A percentile compares a stretch with the other conserved stretches of the same genome.
Evolutionary conservation across 2,888 invertebrate species (phyloP).

Genomic region (Synergus japonicus): DNA sequence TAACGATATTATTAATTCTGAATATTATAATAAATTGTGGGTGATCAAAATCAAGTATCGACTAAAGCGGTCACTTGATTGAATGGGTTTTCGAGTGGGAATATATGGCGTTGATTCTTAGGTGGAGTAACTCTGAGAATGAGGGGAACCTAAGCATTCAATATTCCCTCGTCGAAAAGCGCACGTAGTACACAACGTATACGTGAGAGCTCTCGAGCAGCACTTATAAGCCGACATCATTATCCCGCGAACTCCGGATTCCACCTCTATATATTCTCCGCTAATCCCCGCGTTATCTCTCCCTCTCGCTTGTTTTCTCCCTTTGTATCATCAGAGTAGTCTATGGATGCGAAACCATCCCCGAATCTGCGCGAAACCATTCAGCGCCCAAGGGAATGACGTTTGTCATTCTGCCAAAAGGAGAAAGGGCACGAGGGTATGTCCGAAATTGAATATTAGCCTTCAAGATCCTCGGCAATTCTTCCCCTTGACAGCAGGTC

Average conservation of each 20-base stretch:
- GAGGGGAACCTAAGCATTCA: conserved; percentile 27
- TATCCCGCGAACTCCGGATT: conserved; percentile 64
- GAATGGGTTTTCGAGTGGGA: conserved; percentile 25
- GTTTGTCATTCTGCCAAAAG: conserved; percentile 24
- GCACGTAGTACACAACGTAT: conserved; percentile 30
- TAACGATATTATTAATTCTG: too few relatives aligned
- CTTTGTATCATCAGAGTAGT: neutral
- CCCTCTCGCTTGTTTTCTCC: conserved; percentile 43
- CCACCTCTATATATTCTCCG: conserved; percentile 52
- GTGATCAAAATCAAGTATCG: conserved; percentile 32
- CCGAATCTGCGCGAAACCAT: conserved; percentile 1
- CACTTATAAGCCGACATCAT: conserved; percentile 54
- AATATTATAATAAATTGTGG: neutral
- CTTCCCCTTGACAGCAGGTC: conserved; percentile 14
- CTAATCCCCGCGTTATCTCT: conserved; percentile 54
- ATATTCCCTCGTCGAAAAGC: conserved; percentile 36
- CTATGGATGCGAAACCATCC: conserved; percentile 6
- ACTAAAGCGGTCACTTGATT: conserved; percentile 23
- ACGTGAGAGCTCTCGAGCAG: conserved; percentile 34
- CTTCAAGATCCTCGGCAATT: conserved; percentile 18
- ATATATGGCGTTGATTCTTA: conserved; percentile 47
- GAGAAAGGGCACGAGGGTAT: neutral
- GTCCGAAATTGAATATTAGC: conserved; percentile 36
- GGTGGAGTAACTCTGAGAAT: conserved; percentile 42
- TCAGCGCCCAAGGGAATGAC: conserved; percentile 10